Evolutionary conservation across 2,888 invertebrate genomes (phyloP), one percentile per base, ranked within the genome.

Genomic region (Pyralis farinalis): DNA sequence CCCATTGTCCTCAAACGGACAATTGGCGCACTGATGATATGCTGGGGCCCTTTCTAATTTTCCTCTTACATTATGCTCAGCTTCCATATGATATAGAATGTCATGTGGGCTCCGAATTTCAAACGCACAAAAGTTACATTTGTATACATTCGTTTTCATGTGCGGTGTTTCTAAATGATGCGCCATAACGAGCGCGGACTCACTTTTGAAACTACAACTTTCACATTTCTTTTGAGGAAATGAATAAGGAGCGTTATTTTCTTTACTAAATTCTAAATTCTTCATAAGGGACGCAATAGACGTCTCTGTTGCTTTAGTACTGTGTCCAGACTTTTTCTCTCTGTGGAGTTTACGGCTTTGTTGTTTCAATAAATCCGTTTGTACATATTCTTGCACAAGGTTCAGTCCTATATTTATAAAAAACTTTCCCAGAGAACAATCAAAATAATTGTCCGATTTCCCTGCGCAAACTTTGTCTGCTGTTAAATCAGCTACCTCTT

Each of bases 1-100:
- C 40, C 96, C 96, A 64, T 97, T 97, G 60, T 97, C 97, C 75
- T 98, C 98, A 68, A 97, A 98, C 0, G 96, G 95, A 86, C 98
- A 98, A 68, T 96, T 95, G 0, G 96, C 94, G 72, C 98, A 98
- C 71, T 97, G 96, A 75, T 97, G 97, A 75, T 95, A 95, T 0
- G 96, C 94, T 16, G 95, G 94, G 0, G 96, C 95, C 50, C 96
- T 91, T 61, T 97, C 96, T 44, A 98, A 81, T 47, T 95, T 92
- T 3, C 96, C 97, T 57, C 94, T 91, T 9, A 95, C 93, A 55
- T 94, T 94, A 75, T 98, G 98, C 64, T 95, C 94, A 0, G 94
- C 94, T 73, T 97, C 96, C 96, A 97, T 97, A 68, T 98, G 98
- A 67, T 93, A 95, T 12, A 96, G 88, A 56, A 97, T 97, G 68